Evolutionary conservation across 2,888 invertebrate species (phyloP), one percentile per base, ranked within the genome.

Genomic region (Ectropis crepuscularia): DNA sequence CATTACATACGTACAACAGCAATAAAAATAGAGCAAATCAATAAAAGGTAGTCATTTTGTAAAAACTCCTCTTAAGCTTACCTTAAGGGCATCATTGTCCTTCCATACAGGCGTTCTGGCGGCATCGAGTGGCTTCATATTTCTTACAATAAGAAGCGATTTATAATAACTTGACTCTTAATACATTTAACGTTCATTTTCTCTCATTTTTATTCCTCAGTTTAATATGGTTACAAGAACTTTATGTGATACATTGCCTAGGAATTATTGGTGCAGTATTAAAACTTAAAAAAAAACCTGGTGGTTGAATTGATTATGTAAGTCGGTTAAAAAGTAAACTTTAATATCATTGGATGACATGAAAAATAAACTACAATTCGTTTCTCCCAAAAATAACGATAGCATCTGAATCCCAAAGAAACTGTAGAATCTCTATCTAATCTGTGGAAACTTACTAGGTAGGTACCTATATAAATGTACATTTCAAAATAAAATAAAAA

Each of bases 71-170:
- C 49, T 63, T 66, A 50, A 55, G 65, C 57, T 51, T 76, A 77
- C 89, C 90, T 87, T 78, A 76, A 78, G 84, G 90, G 85, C 88
- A 85, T 74, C 77, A 74, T 75, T 80, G 82, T 80, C 86, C 85
- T 88, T 86, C 81, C 80, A 79, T 77, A 77, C 76, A 70, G 53
- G 61, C 62, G 57, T 11, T 50, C 60, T 68, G 59, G 46, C 55
- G 57, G 53, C 60, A 61, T 51, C 51, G 41, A 61, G 46, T 50
- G 76, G 78, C 78, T 80, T 80, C 80, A 75, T 81, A 77, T 81
- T 78, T 77, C 80, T 80, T 80, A 85, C 83, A 80, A 80, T 81
- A 79, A 80, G 81, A 58, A 59, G 48, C 50, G 36, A 63, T 63
- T 63, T 65, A 82, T 87, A 86, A 83, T 85, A 88, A 85, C 81